Evolutionary conservation across 2,888 invertebrate genomes (phyloP).

Genomic region (Clostera curtula): DNA sequence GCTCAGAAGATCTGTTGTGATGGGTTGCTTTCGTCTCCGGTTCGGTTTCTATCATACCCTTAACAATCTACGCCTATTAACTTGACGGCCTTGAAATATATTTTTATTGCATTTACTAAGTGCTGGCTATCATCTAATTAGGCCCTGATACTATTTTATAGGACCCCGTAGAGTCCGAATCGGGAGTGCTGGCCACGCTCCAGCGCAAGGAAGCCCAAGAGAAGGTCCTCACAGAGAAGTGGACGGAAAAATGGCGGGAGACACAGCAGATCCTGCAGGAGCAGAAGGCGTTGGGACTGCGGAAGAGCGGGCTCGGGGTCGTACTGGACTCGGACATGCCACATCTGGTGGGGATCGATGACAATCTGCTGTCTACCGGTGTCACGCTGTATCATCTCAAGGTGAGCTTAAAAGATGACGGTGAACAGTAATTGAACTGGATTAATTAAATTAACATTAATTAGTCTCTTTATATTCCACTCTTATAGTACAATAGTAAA

Average conservation of each 20-base stretch:
- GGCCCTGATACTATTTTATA: too few relatives aligned
- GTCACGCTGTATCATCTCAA: constrained; percentile 93
- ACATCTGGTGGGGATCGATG: constrained; percentile 93
- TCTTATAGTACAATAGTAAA: too few relatives aligned
- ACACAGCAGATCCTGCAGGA: constrained; percentile 92
- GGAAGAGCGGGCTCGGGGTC: constrained; percentile 92
- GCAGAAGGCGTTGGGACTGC: constrained; percentile 88
- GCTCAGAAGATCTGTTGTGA: too few relatives aligned
- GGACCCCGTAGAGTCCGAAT: constrained; percentile 71
- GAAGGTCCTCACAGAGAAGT: constrained; percentile 91
- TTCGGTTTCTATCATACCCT: too few relatives aligned
- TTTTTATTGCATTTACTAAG: too few relatives aligned
- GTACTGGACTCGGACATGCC: constrained; percentile 93
- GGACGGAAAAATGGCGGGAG: constrained; percentile 95
- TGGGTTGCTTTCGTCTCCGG: too few relatives aligned
- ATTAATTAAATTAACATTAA: too few relatives aligned
- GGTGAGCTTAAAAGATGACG: constrained; percentile 63
- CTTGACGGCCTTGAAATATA: too few relatives aligned
- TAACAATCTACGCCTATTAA: too few relatives aligned
- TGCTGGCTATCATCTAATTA: too few relatives aligned
- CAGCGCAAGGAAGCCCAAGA: constrained; percentile 94
- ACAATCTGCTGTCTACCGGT: constrained; percentile 91
- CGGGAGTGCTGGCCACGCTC: constrained; percentile 85
- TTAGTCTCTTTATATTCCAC: too few relatives aligned
- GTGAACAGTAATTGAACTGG: too few relatives aligned